A percentile compares a stretch with the other conserved stretches of the same genome.
Conservation (phyloP, 2,113 vertebrate genomes). For the Nyctereutes procyonoides region DNA sequence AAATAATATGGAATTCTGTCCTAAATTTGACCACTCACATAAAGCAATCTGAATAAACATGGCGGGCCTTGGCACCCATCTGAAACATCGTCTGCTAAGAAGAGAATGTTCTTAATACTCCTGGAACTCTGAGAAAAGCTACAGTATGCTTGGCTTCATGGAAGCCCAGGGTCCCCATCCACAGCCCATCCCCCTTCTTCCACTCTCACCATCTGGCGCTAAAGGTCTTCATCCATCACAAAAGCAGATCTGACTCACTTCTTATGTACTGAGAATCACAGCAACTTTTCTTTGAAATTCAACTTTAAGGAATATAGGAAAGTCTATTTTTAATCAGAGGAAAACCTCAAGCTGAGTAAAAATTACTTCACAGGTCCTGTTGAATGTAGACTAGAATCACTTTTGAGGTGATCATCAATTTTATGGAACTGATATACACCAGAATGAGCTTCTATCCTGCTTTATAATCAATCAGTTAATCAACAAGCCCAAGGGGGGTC, state of each 20-base stretch:
- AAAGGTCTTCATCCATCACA: background rate
- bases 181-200: background rate
- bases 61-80: too few relatives aligned
- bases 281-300: conserved; percentile 48
- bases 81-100: background rate
- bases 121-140: background rate
- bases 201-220: background rate
- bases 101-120: background rate
- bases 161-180: background rate
- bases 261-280: background rate
- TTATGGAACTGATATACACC: conserved; percentile 27
- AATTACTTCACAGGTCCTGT: background rate
- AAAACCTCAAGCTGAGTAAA: conserved; percentile 41
- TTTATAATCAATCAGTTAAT: conserved; percentile 38
- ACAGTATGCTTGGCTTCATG: background rate
- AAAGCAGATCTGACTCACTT: background rate
- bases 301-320: conserved; percentile 34
- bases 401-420: conserved; percentile 61
- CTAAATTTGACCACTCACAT: background rate
- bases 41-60: background rate
- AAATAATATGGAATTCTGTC: background rate
- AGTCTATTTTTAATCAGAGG: conserved; percentile 29
- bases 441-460: background rate
- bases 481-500: background rate
- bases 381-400: conserved; percentile 14